Evolutionary conservation across 2,888 invertebrate genomes (phyloP).

Genomic region (Macrosiphum euphorbiae): DNA sequence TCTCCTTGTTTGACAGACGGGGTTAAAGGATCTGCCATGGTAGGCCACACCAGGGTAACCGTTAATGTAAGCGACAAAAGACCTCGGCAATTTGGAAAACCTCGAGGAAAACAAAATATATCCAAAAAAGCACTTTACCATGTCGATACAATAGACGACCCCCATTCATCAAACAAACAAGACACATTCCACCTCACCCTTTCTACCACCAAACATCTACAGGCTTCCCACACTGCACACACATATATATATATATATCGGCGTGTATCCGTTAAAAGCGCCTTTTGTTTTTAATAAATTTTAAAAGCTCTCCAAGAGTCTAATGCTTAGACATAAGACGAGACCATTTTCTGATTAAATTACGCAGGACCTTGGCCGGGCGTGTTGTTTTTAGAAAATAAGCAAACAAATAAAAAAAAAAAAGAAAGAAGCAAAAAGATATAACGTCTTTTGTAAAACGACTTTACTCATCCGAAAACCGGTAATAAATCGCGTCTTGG

Average conservation of each 20-base stretch:
- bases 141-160: slow-evolving; percentile 44
- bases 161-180: slow-evolving; percentile 58
- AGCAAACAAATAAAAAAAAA: not conserved
- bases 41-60: not conserved
- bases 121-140: slow-evolving; percentile 56
- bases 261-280: slow-evolving; percentile 56
- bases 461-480: slow-evolving; percentile 37
- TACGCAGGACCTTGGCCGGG: not conserved
- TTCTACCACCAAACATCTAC: not conserved
- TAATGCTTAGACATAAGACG: slow-evolving; percentile 14
- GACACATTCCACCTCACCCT: not conserved
- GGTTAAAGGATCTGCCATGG: not conserved
- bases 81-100: not conserved
- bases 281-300: slow-evolving; percentile 60
- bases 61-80: slow-evolving; percentile 30
- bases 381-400: slow-evolving; percentile 28
- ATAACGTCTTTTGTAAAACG: slow-evolving; percentile 46
- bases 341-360: slow-evolving; percentile 57
- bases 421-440: not conserved
- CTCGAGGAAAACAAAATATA: slow-evolving; percentile 44
- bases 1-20: not conserved
- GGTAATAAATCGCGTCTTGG: slow-evolving; percentile 44
- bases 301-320: slow-evolving; percentile 45
- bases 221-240: not conserved
- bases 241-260: slow-evolving; percentile 1